phyloP scores from a whole-genome alignment of 2,888 invertebrate genomes.

The Epiperipatus broadwayi region DNA sequence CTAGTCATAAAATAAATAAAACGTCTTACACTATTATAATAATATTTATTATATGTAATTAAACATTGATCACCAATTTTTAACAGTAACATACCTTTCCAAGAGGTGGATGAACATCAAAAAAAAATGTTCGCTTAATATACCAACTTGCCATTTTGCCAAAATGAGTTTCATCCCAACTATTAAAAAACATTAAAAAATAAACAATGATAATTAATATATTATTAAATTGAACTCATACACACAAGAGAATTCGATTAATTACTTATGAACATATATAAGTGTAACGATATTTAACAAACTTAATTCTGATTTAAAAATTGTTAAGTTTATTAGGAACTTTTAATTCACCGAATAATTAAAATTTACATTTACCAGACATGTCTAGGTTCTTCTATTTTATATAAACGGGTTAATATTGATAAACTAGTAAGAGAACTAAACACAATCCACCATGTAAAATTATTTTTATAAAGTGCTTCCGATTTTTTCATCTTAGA shows the following conservation, averaged over 20 bases:
- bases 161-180: conserved; percentile 95
- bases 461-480: conserved; percentile 12
- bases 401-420: conserved; percentile 58
- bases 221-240: too few relatives aligned
- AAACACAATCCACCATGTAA: conserved; percentile 47
- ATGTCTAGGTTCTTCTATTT: conserved; percentile 76
- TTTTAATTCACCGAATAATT: conserved; percentile 5
- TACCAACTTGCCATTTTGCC: conserved; percentile 99
- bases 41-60: too few relatives aligned
- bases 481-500: too few relatives aligned
- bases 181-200: too few relatives aligned
- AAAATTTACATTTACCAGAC: conserved; percentile 48
- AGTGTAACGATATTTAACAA: too few relatives aligned
- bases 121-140: conserved; percentile 88
- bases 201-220: too few relatives aligned
- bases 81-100: conserved; percentile 52
- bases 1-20: too few relatives aligned
- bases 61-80: conserved; percentile 4
- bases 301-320: conserved; percentile 22
- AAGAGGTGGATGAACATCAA: conserved; percentile 91
- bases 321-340: conserved; percentile 13
- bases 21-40: too few relatives aligned
- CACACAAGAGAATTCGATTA: too few relatives aligned
- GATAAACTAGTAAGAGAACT: conserved; percentile 43
- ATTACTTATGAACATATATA: too few relatives aligned